Evolutionary conservation across 1,140 invertebrate genomes (phyloP).

Genomic region (Glossosoma conforme): DNA sequence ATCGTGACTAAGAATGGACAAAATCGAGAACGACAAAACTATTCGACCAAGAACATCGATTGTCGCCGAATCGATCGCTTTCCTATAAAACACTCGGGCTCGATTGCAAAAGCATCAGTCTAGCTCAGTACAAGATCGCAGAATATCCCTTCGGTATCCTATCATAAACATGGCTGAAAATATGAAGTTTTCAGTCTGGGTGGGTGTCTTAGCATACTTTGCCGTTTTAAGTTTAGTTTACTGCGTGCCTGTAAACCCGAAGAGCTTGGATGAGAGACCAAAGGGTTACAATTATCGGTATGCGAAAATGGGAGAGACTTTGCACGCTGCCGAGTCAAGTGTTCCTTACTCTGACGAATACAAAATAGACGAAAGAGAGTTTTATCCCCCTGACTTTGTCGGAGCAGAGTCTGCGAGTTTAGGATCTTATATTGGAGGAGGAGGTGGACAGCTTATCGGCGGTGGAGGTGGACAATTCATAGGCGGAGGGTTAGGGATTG

Average conservation of each 20-base stretch:
- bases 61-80: constrained; percentile 16
- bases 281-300: constrained; percentile 26
- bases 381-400: constrained; percentile 42
- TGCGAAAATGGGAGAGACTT: constrained; percentile 19
- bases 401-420: constrained; percentile 43
- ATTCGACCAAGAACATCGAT: constrained; percentile 29
- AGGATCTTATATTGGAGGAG: constrained; percentile 36
- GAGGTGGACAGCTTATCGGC: constrained; percentile 1
- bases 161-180: constrained; percentile 12
- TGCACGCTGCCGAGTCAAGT: constrained; percentile 32
- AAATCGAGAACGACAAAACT: constrained; percentile 31
- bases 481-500: constrained; percentile 37
- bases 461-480: constrained; percentile 17
- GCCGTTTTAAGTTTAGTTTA: constrained; percentile 5
- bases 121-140: constrained; percentile 4
- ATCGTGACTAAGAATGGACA: constrained; percentile 13
- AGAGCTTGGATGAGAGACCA: constrained; percentile 7
- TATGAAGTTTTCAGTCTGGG: constrained; percentile 2
- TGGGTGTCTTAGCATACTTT: constrained; percentile 8
- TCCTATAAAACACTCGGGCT: constrained; percentile 22
- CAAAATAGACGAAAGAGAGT: constrained; percentile 46
- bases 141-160: constrained; percentile 4
- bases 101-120: constrained; percentile 22
- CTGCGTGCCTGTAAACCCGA: constrained; percentile 1
- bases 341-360: constrained; percentile 43